Percentiles rank a stretch among this genome's conserved stretches.
These are phyloP conservation scores for Cinclus cinclus DNA, from an alignment of 2,113 vertebrate species.

Conservation along the genomic window DNA sequence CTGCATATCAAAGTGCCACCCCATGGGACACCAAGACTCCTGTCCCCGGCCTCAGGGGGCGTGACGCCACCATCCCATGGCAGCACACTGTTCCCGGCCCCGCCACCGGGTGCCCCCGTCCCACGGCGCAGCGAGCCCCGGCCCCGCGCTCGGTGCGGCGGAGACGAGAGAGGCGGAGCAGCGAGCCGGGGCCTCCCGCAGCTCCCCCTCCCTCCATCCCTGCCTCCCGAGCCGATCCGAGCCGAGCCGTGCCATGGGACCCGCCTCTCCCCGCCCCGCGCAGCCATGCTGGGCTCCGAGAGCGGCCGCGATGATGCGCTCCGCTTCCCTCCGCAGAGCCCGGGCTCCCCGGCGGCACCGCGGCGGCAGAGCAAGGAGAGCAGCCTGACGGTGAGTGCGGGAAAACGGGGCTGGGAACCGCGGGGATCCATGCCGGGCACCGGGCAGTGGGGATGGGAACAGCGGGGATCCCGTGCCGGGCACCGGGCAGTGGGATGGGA, in stretches of 20 bases:
- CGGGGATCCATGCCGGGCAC: neutral
- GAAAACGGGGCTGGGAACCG: neutral
- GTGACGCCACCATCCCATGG: neutral
- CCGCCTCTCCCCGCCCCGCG: neutral
- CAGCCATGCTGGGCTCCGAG: slow-evolving; percentile 41
- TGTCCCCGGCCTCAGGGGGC: neutral
- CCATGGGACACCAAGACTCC: neutral
- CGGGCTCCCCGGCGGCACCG: slow-evolving; percentile 37
- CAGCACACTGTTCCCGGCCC: neutral
- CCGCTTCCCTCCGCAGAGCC: slow-evolving; percentile 34
- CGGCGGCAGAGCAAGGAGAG: slow-evolving; percentile 52
- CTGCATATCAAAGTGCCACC: neutral
- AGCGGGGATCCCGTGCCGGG: neutral
- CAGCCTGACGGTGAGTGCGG: slow-evolving; percentile 40
- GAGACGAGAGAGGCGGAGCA: neutral
- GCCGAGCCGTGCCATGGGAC: neutral
- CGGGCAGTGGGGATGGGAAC: neutral
- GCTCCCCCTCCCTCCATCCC: neutral
- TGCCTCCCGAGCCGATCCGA: neutral
- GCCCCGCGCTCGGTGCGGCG: neutral
- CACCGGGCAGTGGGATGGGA: neutral
- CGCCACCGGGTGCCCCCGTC: neutral
- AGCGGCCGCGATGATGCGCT: slow-evolving; percentile 16
- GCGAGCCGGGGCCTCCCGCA: neutral
- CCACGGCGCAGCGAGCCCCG: neutral